Percentiles rank a stretch among this genome's conserved stretches.
phyloP scores from a whole-genome alignment of 2,113 vertebrate species.

The Oreochromis spilurus region DNA sequence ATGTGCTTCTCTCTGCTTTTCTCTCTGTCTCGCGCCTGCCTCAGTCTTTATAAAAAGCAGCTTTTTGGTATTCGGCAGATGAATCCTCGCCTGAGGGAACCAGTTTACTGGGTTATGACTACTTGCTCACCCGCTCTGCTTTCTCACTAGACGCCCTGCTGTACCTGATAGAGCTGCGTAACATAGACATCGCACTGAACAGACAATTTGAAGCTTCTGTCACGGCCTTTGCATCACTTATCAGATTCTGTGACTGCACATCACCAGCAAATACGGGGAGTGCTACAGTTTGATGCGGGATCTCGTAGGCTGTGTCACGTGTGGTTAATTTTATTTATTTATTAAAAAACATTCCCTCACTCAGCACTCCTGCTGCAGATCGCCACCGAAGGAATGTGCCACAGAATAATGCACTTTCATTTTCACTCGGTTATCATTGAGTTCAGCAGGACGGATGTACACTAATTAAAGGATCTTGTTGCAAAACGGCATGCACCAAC shows the following conservation, averaged over 20 bases:
- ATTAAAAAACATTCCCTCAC: background rate
- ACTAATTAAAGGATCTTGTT: slow-evolving; percentile 8
- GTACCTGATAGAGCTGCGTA: slow-evolving; percentile 33
- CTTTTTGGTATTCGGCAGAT: slow-evolving; percentile 56
- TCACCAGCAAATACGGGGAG: background rate
- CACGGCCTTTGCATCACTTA: background rate
- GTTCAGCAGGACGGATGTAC: background rate
- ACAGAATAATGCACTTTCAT: background rate
- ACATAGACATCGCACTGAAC: background rate
- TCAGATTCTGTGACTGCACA: background rate
- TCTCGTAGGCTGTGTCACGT: background rate
- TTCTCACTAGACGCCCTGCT: background rate
- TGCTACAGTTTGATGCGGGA: background rate
- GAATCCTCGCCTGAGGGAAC: slow-evolving; percentile 53
- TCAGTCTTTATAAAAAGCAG: slow-evolving; percentile 19
- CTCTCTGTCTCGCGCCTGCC: background rate
- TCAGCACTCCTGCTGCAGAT: background rate
- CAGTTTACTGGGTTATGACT: slow-evolving; percentile 52
- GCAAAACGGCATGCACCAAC: background rate
- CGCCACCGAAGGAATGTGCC: background rate
- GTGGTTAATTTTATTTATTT: background rate
- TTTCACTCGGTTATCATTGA: background rate
- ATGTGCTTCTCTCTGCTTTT: background rate
- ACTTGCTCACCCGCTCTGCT: slow-evolving; percentile 18
- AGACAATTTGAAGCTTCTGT: slow-evolving; percentile 30